Evolutionary conservation across 2,797 vertebrate genomes (phyloP), one percentile per base, ranked within the genome.

Genomic region (Chaunax sp.): DNA sequence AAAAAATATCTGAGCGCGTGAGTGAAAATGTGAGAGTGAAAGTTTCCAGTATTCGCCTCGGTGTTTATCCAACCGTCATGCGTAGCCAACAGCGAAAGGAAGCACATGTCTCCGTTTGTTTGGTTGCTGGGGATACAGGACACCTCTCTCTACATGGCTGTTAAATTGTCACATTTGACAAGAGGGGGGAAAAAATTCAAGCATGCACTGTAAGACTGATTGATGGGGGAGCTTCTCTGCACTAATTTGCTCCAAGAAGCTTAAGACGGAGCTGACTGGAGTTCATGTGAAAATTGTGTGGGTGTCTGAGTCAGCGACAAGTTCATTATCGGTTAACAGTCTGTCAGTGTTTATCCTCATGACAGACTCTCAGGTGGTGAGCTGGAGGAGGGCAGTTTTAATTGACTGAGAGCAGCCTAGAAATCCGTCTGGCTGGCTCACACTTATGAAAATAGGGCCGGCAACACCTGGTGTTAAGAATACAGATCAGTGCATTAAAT

Each of bases 21-120:
- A 84, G 73, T 82, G 77, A 86, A 86, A 87, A 71, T 84, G 81
- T 84, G 82, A 73, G 78, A 82, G 78, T 83, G 85, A 87, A 87
- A 88, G 86, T 92, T 93, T 92, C 90, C 91, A 92, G 83, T 69
- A 64, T 84, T 85, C 71, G 19, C 41, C 56, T 68, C 72, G 54
- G 68, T 84, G 81, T 90, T 90, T 91, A 86, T 90, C 83, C 86
- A 79, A 77, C 67, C 55, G 60, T 79, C 85, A 62, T 38, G 67
- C 75, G 13, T 47, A 72, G 72, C 88, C 87, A 89, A 74, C 87
- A 83, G 80, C 66, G 33, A 83, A 76, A 90, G 91, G 90, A 92
- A 92, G 92, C 88, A 87, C 83, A 67, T 80, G 88, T 90, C 89
- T 91, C 62, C 47, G 78, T 93, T 92, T 93, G 91, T 93, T 93